phyloP scores from a whole-genome alignment of 2,113 vertebrate genomes.

The Phylloscopus trochilus region DNA sequence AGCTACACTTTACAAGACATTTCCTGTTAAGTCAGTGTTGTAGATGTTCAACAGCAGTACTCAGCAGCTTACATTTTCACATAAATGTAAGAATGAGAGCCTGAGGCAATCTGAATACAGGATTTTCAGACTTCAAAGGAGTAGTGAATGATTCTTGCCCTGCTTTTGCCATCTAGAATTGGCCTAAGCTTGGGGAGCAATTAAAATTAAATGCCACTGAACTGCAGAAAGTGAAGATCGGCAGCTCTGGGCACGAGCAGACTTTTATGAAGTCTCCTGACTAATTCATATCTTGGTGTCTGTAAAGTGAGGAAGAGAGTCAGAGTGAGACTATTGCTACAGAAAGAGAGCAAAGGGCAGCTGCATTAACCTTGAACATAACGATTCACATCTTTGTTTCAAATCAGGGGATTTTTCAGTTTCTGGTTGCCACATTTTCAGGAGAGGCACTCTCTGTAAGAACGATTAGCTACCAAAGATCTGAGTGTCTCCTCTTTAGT shows the following conservation, averaged over 20 bases:
- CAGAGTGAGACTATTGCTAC: not conserved
- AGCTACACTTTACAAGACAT: conserved; percentile 10
- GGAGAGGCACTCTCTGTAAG: not conserved
- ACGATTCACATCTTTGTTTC: not conserved
- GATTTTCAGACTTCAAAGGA: conserved; percentile 75
- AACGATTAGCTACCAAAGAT: not conserved
- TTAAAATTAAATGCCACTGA: conserved; percentile 80
- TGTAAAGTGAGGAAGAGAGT: not conserved
- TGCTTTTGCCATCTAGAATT: conserved; percentile 72
- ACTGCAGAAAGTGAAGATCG: conserved; percentile 63
- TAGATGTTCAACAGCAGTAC: conserved; percentile 41
- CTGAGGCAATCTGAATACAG: conserved; percentile 72
- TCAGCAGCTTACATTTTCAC: conserved; percentile 55
- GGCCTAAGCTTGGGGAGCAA: conserved; percentile 78
- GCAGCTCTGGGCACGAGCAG: conserved; percentile 58
- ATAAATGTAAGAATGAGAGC: conserved; percentile 65
- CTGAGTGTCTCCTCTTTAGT: not conserved
- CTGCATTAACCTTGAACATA: conserved; percentile 1
- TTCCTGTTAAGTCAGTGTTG: conserved; percentile 29
- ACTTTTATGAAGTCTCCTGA: conserved; percentile 53
- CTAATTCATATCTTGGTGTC: conserved; percentile 37
- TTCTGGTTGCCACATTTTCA: not conserved
- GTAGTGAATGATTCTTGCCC: conserved; percentile 66
- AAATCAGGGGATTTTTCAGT: not conserved
- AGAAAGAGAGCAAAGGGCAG: not conserved